Base-by-base conservation (phyloP, 2,888 invertebrate genomes). In the Amphipoea oculea region DNA sequence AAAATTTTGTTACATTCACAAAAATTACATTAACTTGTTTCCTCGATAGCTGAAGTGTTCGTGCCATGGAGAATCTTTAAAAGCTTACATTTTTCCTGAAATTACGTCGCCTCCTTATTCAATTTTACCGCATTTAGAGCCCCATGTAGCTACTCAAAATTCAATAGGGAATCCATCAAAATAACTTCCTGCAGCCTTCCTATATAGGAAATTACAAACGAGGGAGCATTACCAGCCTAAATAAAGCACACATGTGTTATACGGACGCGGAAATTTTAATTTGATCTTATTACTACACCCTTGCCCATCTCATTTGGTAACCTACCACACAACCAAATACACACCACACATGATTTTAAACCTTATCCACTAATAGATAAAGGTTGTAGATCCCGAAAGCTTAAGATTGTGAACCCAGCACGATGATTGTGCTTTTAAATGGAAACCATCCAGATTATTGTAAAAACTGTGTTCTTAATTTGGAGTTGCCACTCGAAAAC, bases 241-340 rank as follows among this genome's bases (percentile, higher is more conserved):
- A 90, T 88, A 89, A 88, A 87, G 86, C 92, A 90, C 90, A 85
- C 86, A 87, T 88, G 84, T 87, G 84, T 89, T 88, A 88, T 85
- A 89, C 87, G 88, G 78, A 86, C 81, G 84, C 81, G 87, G 79
- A 90, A 87, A 90, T 92, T 92, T 92, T 91, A 92, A 92, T 92
- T 92, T 92, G 89, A 89, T 92, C 88, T 90, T 86, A 86, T 90
- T 88, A 91, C 88, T 86, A 86, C 83, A 85, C 86, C 84, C 90
- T 85, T 88, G 84, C 91, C 91, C 89, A 88, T 89, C 90, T 92
- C 90, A 91, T 91, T 91, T 90, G 86, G 75, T 82, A 85, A 78
- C 79, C 69, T 73, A 76, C 80, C 83, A 76, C n/a, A 48, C 17
- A 60, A 29, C 12, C 17, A 4, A 20, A 7, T 45, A n/a, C 11